These are phyloP conservation scores for Pogonophryne albipinna DNA, from an alignment of 2,797 vertebrate genomes.

Conservation along the genomic window DNA sequence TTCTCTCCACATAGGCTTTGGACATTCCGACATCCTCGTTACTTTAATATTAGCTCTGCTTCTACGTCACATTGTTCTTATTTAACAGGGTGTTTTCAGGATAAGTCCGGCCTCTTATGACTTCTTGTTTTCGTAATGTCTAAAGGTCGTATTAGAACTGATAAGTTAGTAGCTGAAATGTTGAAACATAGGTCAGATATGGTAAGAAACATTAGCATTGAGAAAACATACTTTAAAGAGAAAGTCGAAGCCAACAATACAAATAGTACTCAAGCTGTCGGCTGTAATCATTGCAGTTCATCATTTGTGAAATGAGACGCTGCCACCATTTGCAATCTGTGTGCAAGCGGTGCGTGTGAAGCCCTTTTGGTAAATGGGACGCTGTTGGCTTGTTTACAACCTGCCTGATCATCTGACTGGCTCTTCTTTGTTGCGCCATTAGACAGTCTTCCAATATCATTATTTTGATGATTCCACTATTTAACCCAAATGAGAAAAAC, in stretches of 20 bases:
- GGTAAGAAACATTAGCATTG: neutral
- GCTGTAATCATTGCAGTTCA: constrained; percentile 31
- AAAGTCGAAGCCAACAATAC: constrained; percentile 23
- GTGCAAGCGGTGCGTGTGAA: constrained; percentile 19
- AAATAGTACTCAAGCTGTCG: constrained; percentile 5
- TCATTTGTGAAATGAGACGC: constrained; percentile 29
- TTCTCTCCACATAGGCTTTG: constrained; percentile 39
- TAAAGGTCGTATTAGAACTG: neutral
- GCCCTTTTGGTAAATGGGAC: constrained; percentile 34
- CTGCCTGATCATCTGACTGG: constrained; percentile 34
- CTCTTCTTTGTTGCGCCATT: constrained; percentile 23
- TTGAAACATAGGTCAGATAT: neutral
- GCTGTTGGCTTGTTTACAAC: constrained; percentile 38
- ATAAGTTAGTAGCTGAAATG: neutral
- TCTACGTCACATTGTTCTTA: constrained; percentile 49
- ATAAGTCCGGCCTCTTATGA: constrained; percentile 5
- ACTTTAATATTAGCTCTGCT: constrained; percentile 50
- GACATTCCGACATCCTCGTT: constrained; percentile 40
- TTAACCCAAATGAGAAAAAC: constrained; percentile 7
- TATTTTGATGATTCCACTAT: constrained; percentile 7
- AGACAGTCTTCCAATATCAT: constrained; percentile 37
- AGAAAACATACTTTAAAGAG: neutral
- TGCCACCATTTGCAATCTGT: constrained; percentile 7
- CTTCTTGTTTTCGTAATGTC: neutral
- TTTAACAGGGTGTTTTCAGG: constrained; percentile 27